phyloP scores from a whole-genome alignment of 2,797 vertebrate genomes.

The Macropus fuliginosus region DNA sequence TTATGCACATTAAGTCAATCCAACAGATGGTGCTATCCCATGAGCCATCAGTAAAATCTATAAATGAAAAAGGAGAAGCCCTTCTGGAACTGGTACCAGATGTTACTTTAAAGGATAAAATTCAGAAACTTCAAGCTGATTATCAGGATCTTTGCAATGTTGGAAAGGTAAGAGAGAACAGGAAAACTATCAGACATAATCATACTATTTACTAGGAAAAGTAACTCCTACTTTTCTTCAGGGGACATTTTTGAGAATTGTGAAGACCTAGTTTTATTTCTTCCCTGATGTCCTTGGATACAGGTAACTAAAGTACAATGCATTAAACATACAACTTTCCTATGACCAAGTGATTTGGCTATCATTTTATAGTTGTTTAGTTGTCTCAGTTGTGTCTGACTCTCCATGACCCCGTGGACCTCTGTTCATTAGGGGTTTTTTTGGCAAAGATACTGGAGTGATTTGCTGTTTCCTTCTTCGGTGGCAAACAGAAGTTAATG shows the following conservation, averaged over 20 bases:
- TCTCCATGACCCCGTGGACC: background rate
- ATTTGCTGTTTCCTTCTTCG: background rate
- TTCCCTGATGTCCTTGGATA: constrained; percentile 3
- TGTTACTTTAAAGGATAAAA: constrained; percentile 88
- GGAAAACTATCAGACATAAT: background rate
- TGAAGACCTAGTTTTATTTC: background rate
- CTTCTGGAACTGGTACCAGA: constrained; percentile 90
- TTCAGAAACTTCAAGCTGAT: constrained; percentile 90
- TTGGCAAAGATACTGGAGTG: background rate
- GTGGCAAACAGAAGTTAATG: too few species aligned
- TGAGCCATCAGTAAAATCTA: constrained; percentile 91
- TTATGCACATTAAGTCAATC: constrained; percentile 86
- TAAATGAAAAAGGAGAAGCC: constrained; percentile 93
- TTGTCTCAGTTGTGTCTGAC: background rate
- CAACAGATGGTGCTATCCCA: constrained; percentile 93
- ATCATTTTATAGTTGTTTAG: background rate
- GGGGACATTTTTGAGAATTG: background rate
- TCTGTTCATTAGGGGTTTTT: background rate
- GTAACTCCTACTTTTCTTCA: background rate
- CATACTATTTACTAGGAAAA: background rate
- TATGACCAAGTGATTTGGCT: background rate
- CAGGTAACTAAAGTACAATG: background rate
- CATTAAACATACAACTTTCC: background rate
- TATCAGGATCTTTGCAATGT: constrained; percentile 90
- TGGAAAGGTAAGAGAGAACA: constrained; percentile 86